Conservation (phyloP, 2,113 vertebrate genomes). For the Pardalotus punctatus region DNA sequence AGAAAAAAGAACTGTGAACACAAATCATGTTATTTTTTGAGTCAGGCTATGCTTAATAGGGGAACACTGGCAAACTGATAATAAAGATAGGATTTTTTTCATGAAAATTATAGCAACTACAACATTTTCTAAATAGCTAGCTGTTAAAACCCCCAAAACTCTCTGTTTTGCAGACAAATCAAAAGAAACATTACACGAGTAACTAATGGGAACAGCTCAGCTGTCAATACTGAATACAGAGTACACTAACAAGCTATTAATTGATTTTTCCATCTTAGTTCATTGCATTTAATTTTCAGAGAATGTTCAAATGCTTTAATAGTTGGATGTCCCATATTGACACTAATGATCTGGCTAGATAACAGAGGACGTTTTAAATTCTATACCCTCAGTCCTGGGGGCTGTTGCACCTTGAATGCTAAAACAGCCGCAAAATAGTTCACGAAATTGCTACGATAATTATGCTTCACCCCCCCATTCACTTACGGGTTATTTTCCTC, state of each 20-base stretch:
- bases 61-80: not conserved
- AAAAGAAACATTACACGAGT: not conserved
- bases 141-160: not conserved
- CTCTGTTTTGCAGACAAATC: not conserved
- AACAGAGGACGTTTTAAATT: slow-evolving; percentile 44
- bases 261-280: slow-evolving; percentile 73
- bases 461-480: not conserved
- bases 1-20: not conserved
- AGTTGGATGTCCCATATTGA: slow-evolving; percentile 45
- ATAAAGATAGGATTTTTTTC: not conserved
- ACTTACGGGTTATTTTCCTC: not conserved
- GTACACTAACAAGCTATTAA: slow-evolving; percentile 74
- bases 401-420: not conserved
- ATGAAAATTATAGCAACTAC: not conserved
- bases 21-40: not conserved
- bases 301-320: slow-evolving; percentile 62
- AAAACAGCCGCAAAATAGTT: not conserved
- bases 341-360: slow-evolving; percentile 66
- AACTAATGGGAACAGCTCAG: slow-evolving; percentile 7
- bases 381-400: not conserved
- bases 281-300: slow-evolving; percentile 67
- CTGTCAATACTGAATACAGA: slow-evolving; percentile 63
- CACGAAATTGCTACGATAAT: not conserved
- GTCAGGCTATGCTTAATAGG: not conserved
- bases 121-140: slow-evolving; percentile 40